These are phyloP conservation scores for Diabrotica virgifera DNA, from an alignment of 1,140 invertebrate genomes.

Conservation along the genomic window DNA sequence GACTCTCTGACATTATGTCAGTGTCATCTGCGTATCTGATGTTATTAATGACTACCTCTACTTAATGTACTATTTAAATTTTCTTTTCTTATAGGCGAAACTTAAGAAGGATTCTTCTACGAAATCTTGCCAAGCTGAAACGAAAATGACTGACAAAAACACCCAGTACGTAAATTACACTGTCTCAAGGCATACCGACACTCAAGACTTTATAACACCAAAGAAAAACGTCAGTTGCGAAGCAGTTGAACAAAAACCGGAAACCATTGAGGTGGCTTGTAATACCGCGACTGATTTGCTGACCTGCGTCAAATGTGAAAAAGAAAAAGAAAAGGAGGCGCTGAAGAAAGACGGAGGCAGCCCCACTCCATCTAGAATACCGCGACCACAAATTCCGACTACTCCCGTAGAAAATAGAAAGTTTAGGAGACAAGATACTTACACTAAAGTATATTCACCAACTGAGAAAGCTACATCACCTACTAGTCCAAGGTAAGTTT, in stretches of 20 bases:
- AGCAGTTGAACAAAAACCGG: conserved; percentile 22
- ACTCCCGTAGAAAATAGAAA: conserved; percentile 49
- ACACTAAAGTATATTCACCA: conserved; percentile 46
- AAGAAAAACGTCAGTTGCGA: conserved; percentile 33
- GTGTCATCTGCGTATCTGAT: no score
- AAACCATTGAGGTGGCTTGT: conserved; percentile 30
- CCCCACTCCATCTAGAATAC: conserved; percentile 47
- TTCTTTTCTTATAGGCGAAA: conserved; percentile 11
- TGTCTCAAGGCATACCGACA: conserved; percentile 39
- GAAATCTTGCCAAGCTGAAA: conserved; percentile 46
- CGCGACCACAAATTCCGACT: conserved; percentile 47
- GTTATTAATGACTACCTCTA: no score
- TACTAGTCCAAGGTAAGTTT: no score
- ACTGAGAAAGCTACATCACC: conserved; percentile 19
- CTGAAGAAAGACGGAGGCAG: conserved; percentile 44
- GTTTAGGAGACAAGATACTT: conserved; percentile 53
- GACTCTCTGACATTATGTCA: no score
- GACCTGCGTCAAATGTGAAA: conserved; percentile 28
- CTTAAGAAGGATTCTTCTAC: conserved; percentile 36
- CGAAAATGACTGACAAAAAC: conserved; percentile 35
- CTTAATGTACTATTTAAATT: no score
- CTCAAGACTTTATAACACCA: conserved; percentile 33
- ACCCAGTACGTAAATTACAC: conserved; percentile 37
- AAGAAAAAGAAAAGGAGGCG: conserved; percentile 35
- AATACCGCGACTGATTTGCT: conserved; percentile 21